Evolutionary conservation across 2,888 invertebrate genomes (phyloP).

Genomic region (Salticus scenicus): DNA sequence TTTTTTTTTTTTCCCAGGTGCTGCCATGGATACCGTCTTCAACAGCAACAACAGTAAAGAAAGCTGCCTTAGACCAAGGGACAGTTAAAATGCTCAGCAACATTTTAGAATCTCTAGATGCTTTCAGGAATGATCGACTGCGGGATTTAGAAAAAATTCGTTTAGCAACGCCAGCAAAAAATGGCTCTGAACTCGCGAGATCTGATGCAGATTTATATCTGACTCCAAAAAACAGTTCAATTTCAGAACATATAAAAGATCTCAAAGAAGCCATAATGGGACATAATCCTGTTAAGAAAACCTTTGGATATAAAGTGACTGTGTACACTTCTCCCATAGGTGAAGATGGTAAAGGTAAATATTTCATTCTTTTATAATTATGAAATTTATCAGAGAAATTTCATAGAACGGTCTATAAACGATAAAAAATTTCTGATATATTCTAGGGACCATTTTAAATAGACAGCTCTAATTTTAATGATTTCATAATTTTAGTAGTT

Average conservation of each 20-base stretch:
- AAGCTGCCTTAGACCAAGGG: constrained; percentile 35
- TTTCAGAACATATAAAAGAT: constrained; percentile 51
- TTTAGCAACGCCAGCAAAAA: constrained; percentile 8
- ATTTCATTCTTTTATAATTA: no score
- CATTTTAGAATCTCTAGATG: constrained; percentile 52
- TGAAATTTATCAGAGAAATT: no score
- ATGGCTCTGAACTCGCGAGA: not conserved
- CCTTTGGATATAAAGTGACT: constrained; percentile 71
- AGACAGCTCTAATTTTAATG: no score
- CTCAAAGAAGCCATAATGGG: constrained; percentile 59
- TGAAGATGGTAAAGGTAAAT: constrained; percentile 46
- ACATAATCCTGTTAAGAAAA: constrained; percentile 66
- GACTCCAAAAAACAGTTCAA: constrained; percentile 36
- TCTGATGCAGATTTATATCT: not conserved
- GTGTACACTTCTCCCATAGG: constrained; percentile 67
- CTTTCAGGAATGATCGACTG: constrained; percentile 53
- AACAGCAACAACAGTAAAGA: constrained; percentile 20
- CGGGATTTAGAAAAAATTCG: constrained; percentile 46
- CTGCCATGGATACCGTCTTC: constrained; percentile 19
- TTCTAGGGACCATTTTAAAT: no score
- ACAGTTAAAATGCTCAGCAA: constrained; percentile 60
- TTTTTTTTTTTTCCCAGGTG: constrained; percentile 19
- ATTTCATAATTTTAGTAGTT: no score
- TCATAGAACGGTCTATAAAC: no score
- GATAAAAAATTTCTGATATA: no score